Percentiles rank a stretch among this genome's conserved stretches.
Conservation (phyloP, 2,113 vertebrate species). For the Ammodytes dubius region DNA sequence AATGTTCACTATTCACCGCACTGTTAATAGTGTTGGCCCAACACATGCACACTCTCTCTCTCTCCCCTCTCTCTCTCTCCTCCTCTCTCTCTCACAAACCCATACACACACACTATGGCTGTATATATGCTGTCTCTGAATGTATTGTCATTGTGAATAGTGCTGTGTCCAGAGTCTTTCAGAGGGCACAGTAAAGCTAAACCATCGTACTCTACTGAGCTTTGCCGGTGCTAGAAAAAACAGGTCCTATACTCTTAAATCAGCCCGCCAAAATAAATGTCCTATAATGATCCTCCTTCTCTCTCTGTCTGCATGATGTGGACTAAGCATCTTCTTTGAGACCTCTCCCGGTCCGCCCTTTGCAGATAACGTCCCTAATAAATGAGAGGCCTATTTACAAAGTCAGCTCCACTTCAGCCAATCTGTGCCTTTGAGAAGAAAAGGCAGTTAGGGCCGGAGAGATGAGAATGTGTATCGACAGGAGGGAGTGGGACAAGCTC, state of each 20-base stretch:
- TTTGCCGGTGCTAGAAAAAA: constrained; percentile 85
- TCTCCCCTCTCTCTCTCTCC: neutral
- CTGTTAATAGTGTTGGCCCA: constrained; percentile 92
- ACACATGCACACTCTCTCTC: constrained; percentile 19
- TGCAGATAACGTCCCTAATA: constrained; percentile 81
- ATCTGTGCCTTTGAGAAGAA: constrained; percentile 74
- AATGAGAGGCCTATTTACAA: constrained; percentile 83
- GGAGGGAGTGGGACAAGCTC: constrained; percentile 75
- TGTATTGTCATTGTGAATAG: constrained; percentile 90
- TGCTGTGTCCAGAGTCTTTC: constrained; percentile 74
- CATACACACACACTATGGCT: constrained; percentile 7
- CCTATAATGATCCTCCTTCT: constrained; percentile 89
- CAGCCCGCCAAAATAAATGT: constrained; percentile 85
- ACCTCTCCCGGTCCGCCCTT: constrained; percentile 80
- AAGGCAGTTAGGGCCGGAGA: constrained; percentile 69
- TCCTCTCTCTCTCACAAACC: neutral
- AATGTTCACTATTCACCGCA: constrained; percentile 98
- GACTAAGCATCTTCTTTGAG: constrained; percentile 83
- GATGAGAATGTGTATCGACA: constrained; percentile 80
- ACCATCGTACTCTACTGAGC: constrained; percentile 87
- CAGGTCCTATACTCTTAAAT: constrained; percentile 84
- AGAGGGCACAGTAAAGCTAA: constrained; percentile 91
- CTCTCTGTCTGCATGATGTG: constrained; percentile 75
- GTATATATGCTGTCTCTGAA: constrained; percentile 80
- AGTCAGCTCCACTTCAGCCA: constrained; percentile 87